Evolutionary conservation across 2,797 vertebrate genomes (phyloP), one percentile per base, ranked within the genome.

Genomic region (Orestias chungarensis): DNA sequence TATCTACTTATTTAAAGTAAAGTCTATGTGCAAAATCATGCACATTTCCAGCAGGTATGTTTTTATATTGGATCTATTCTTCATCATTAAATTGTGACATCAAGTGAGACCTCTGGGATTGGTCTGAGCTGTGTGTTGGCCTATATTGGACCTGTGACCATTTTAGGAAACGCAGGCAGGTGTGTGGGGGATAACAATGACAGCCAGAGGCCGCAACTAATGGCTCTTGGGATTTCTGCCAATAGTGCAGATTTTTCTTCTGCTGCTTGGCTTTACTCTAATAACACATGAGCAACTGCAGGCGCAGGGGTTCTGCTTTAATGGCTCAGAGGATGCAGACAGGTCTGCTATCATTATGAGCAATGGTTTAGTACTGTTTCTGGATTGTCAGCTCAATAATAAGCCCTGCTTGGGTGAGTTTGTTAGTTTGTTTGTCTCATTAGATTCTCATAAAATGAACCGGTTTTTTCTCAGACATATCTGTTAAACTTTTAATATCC

Each of bases 191-290:
- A 49, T 64, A 57, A 7, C 82, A 85, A 71, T 82, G 78, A 82
- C 71, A 75, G 72, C 54, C 71, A 61, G 77, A 77, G 83, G 79
- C 38, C 27, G 40, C 4, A 62, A 47, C 66, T 72, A 83, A 78
- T 75, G 79, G 65, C 68, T 82, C 57, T 47, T 42, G 69, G 83
- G 82, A 82, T 64, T 52, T 70, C 66, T 65, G 78, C 87, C 82
- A 85, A 67, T 23, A 17, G 72, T 7, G 50, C 11, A 0, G 25
- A 71, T 52, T 79, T 61, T 6, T 40, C 8, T 43, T 50, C 31
- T 61, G 38, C 68, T 27, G 33, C 74, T 35, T 38, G 64, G 75
- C 74, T 47, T 25, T 66, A 1, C 49, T 85, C 15, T 25, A 31
- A 75, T 83, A 77, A 81, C 78, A 44, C n/a, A 75, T 11, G 65